These are phyloP conservation scores for Patella vulgata DNA, from an alignment of 1,140 invertebrate genomes.

Conservation along the genomic window DNA sequence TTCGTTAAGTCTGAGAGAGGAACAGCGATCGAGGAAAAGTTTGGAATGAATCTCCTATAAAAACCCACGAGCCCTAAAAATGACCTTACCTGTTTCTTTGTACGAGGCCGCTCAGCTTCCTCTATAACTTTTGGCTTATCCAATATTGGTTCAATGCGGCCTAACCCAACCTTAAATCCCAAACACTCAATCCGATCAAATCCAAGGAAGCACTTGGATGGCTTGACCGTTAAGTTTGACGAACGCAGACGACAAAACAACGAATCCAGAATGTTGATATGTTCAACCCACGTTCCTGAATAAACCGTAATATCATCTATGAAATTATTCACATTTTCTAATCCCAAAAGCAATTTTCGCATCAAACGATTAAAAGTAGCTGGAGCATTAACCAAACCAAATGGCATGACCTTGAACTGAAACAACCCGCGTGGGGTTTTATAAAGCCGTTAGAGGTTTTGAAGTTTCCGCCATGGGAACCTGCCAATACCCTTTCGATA, in stretches of 20 bases:
- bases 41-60: conserved; percentile 61
- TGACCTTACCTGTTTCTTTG: conserved; percentile 56
- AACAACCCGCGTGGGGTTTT: neutral
- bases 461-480: too few species aligned
- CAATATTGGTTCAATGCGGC: conserved; percentile 45
- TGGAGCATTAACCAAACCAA: conserved; percentile 6
- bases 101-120: conserved; percentile 45
- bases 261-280: conserved; percentile 17
- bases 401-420: conserved; percentile 4
- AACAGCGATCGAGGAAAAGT: conserved; percentile 32
- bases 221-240: conserved; percentile 22
- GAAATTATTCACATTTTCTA: conserved; percentile 1
- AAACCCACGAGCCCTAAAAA: conserved; percentile 67
- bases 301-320: conserved; percentile 28
- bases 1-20: conserved; percentile 28
- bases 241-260: conserved; percentile 13
- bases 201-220: conserved; percentile 34
- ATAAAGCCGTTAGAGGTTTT: too few species aligned
- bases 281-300: conserved; percentile 19
- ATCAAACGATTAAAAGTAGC: neutral
- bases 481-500: too few species aligned
- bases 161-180: conserved; percentile 19
- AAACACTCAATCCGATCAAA: conserved; percentile 26
- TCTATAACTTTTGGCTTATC: conserved; percentile 57
- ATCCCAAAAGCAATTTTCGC: neutral